Evolutionary conservation across 2,113 vertebrate species (phyloP).

Genomic region (Andinoacara biseriatus): DNA sequence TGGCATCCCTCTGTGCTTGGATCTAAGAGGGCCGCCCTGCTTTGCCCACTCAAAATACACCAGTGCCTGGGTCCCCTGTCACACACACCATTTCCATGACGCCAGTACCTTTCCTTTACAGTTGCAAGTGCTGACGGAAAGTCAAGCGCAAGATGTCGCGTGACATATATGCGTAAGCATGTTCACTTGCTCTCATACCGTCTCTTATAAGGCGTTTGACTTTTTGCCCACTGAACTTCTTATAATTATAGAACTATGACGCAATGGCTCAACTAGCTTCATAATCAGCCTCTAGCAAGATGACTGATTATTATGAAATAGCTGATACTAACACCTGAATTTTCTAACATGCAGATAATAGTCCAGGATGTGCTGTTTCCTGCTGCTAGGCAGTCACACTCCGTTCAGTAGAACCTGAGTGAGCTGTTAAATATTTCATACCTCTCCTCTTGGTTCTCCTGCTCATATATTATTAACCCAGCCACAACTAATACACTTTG

Average conservation of each 20-base stretch:
- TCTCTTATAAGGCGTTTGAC: slow-evolving; percentile 69
- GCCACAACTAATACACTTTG: slow-evolving; percentile 59
- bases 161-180: slow-evolving; percentile 53
- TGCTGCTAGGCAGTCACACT: slow-evolving; percentile 32
- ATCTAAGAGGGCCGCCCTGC: slow-evolving; percentile 64
- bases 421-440: slow-evolving; percentile 75
- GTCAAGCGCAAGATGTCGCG: slow-evolving; percentile 34
- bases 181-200: slow-evolving; percentile 48
- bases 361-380: slow-evolving; percentile 30
- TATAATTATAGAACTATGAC: slow-evolving; percentile 55
- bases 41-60: slow-evolving; percentile 70
- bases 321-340: slow-evolving; percentile 20
- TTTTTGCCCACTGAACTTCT: slow-evolving; percentile 25
- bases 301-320: slow-evolving; percentile 2
- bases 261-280: slow-evolving; percentile 11
- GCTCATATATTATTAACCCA: slow-evolving; percentile 70
- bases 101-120: slow-evolving; percentile 50
- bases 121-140: slow-evolving; percentile 59
- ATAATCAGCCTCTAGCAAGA: neutral
- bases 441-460: slow-evolving; percentile 64
- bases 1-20: slow-evolving; percentile 62
- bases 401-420: slow-evolving; percentile 63
- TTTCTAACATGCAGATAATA: slow-evolving; percentile 27
- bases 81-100: slow-evolving; percentile 73
- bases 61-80: slow-evolving; percentile 47